Base-by-base conservation (phyloP, 2,113 vertebrate genomes). In the Neomonachus schauinslandi region DNA sequence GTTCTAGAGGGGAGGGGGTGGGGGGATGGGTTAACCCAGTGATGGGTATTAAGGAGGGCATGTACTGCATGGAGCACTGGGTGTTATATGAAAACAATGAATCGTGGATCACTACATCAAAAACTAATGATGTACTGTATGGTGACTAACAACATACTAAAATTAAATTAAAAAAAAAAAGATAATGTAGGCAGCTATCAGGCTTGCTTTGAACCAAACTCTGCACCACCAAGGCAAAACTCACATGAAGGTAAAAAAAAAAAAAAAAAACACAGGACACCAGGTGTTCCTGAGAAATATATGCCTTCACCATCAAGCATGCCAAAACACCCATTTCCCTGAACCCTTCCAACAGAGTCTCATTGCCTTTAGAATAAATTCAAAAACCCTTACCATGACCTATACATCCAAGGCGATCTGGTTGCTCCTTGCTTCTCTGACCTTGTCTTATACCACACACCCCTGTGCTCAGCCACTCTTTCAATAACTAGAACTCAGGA, bases 231-330 rank as follows among this genome's bases (percentile, higher is more conserved):
- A 83, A 94, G 26, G 81, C 15, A 85, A 82, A 92, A 89, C 36
- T 82, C 5, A 53, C 8, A 28, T 0, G 1, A 55, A 2, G n/a
- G 7, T 8, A 0, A 12, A 31, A 65, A 28, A 63, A 26, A 63
- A 63, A 28, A 28, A 26, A 28, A 63, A 24, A 63, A 63, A 61
- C n/a, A 46, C 3, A 72, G 33, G 72, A 19, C 21, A 36, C 5
- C 13, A 42, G 3, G 3, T 33, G 13, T 53, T 31, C 51, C 3
- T 6, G 24, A 71, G 18, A 16, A 79, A 71, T 1, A 26, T 1
- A 8, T 2, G 1, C 18, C 71, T 85, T 88, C 9, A 55, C 31
- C 65, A 63, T 89, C n/a, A 22, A 89, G n/a, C 18, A 57, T 80
- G 15, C 6, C 65, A 31, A 85, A 39, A 51, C n/a, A 13, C 3